Base-by-base conservation (phyloP, 2,113 vertebrate genomes). In the Nerophis lumbriciformis region DNA sequence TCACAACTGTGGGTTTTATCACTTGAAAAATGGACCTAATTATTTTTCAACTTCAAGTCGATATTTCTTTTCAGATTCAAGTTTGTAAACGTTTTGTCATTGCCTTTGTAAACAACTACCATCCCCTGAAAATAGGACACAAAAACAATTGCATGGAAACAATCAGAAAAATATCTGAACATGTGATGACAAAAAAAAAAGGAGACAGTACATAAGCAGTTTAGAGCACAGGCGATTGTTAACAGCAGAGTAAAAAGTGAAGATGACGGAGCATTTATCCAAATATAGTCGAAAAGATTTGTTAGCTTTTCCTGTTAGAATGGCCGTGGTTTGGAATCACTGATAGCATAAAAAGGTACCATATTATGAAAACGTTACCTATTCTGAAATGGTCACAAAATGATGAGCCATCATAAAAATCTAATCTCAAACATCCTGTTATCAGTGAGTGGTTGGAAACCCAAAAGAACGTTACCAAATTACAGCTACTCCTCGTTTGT, bases 31-130 rank as follows among this genome's bases (percentile, higher is more conserved):
- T 84, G 65, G 73, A 78, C 85, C 72, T 39, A 84, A 88, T 87
- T 85, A 61, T 80, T 83, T 84, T 79, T 81, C 74, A 69, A 81
- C 83, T 87, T 86, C 80, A 87, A 85, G 78, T 86, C 59, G 45
- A 45, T 62, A 82, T 86, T 84, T 78, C 73, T 78, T 6, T 88
- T 86, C 88, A 88, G 83, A 89, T 91, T 92, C 89, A 90, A 90
- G 88, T 92, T 87, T 88, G 84, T 87, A 89, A 86, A 86, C 82
- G 72, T 85, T 82, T 68, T 85, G 72, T 89, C 84, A 83, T 82
- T 82, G 78, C 79, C 69, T 81, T 80, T 90, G 90, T 91, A 91
- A 90, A 90, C 91, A 91, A 83, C 57, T 37, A 84, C 74, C 85
- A 89, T 84, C 88, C 88, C 73, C 65, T 76, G 63, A 65, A 63